Evolutionary conservation across 2,888 invertebrate genomes (phyloP).

Genomic region (Eupithecia subumbrata): DNA sequence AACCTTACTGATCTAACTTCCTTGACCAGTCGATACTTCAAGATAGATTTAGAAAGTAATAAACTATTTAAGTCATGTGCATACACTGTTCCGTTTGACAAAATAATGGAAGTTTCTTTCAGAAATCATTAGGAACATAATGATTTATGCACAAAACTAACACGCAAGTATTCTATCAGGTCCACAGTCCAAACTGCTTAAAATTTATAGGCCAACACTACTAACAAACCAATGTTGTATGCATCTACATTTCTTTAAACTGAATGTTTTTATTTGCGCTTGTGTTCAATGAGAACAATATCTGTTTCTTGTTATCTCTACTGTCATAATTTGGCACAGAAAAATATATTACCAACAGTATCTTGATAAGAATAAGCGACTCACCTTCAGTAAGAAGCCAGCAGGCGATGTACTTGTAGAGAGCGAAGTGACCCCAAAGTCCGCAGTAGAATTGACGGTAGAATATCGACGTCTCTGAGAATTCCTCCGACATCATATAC

Average conservation of each 20-base stretch:
- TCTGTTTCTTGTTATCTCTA: constrained; percentile 3
- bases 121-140: not conserved
- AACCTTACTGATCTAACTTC: not conserved
- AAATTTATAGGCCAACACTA: not conserved
- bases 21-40: not conserved
- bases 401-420: constrained; percentile 96
- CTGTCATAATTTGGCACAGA: not conserved
- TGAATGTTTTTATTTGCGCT: not conserved
- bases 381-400: constrained; percentile 95
- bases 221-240: not conserved
- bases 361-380: not conserved
- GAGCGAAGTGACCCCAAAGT: constrained; percentile 92
- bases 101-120: not conserved
- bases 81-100: not conserved
- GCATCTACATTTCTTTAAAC: not conserved
- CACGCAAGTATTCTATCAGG: not conserved
- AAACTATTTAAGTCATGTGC: not conserved
- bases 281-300: not conserved
- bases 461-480: constrained; percentile 79
- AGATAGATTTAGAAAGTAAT: not conserved
- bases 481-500: constrained; percentile 88
- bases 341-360: not conserved
- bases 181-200: not conserved
- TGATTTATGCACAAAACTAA: not conserved
- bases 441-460: constrained; percentile 88